Evolutionary conservation across 2,888 invertebrate genomes (phyloP), one percentile per base, ranked within the genome.

Genomic region (Chaetogeoica ovagalla): DNA sequence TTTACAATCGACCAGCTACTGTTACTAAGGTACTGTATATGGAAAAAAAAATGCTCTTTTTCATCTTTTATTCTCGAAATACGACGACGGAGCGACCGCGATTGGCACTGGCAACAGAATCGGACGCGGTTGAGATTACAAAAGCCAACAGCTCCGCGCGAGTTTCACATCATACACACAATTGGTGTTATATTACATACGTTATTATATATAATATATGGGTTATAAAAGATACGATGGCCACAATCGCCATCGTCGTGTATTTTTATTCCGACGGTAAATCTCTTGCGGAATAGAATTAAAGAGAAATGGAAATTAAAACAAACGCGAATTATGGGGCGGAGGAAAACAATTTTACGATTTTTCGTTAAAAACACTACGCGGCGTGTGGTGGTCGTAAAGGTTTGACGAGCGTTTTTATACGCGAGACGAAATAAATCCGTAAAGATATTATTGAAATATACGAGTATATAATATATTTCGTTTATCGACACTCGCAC

Each of bases 211-310:
- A 62, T 30, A 30, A 39, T 8, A 30, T 21, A 74, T 37, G 52
- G 63, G 52, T 52, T 52, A 73, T 63, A 63, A 73, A 65, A 74
- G 55, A 57, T 39, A 39, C 57, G 66, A 21, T 30, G 30, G 30
- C 30, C 43, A 1, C 4, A 43, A 52, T 63, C 65, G 5, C 39
- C 55, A 39, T 1, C 30, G 30, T 4, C 21, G 63, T 17, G 65
- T 39, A 63, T 75, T 75, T 75, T 43, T 43, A 43, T 43, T 43
- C 43, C 43, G 43, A 72, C 23, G 19, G 60, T 73, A 63, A 73
- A 75, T 75, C 23, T 55, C 23, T 15, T 6, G 7, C 23, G 23
- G 7, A 19, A 52, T n/a, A 43, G 19, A 55, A 55, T 7, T 55
- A 6, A 55, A 52, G 9, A 55, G 9, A 43, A 66, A 39, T 37